Conservation (phyloP, 53 echinoderm and acorn worm genomes). For the Paracentrotus lividus region DNA sequence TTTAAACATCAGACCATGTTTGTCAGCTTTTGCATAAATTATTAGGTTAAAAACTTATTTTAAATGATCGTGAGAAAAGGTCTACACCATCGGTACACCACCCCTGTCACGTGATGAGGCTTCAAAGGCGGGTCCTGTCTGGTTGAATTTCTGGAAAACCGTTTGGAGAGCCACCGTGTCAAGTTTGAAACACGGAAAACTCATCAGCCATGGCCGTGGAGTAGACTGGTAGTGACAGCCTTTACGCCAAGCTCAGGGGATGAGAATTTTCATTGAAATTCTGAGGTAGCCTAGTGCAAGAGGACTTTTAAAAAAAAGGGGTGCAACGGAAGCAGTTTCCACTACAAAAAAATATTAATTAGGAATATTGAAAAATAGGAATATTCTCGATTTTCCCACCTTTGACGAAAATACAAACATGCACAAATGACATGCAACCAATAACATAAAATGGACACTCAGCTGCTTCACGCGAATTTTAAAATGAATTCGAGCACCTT, state of each 20-base stretch:
- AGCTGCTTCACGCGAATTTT: no score
- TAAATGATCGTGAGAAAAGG: slow-evolving; percentile 16
- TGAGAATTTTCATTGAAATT: not conserved
- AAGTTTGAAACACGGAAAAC: slow-evolving; percentile 29
- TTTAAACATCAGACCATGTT: not conserved
- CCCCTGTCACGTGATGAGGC: slow-evolving; percentile 18
- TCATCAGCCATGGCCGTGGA: slow-evolving; percentile 3
- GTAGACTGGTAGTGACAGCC: slow-evolving; percentile 57
- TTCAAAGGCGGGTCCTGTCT: slow-evolving; percentile 58
- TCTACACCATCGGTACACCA: not conserved
- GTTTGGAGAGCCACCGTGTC: slow-evolving; percentile 40
- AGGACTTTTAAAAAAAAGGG: not conserved
- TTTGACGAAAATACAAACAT: no score
- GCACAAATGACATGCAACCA: no score
- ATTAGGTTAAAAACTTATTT: not conserved
- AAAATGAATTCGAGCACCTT: no score
- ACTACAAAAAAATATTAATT: not conserved
- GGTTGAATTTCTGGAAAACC: slow-evolving; percentile 24
- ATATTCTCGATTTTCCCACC: no score
- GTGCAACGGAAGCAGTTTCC: not conserved
- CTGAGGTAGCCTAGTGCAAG: not conserved
- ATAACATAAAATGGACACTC: no score
- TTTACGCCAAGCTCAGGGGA: not conserved
- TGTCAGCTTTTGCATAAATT: not conserved
- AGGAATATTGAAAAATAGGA: not conserved